Evolutionary conservation across 2,113 vertebrate genomes (phyloP).

Genomic region (Hemibagrus wyckioides): DNA sequence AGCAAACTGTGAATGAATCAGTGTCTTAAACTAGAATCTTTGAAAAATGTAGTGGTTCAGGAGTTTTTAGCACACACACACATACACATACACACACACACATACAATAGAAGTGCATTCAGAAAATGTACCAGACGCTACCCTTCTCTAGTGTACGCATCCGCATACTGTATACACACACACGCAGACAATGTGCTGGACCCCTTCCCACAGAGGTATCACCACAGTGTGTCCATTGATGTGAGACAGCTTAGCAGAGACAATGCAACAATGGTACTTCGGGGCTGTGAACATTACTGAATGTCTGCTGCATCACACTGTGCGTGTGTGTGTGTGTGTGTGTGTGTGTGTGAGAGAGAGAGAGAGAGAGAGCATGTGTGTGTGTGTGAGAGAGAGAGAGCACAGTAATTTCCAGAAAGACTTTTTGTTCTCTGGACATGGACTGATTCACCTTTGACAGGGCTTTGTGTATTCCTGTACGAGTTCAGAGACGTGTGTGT

Average conservation of each 20-base stretch:
- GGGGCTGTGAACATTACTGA: conserved; percentile 24
- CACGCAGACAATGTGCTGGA: conserved; percentile 44
- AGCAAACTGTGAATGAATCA: background rate
- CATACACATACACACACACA: conserved; percentile 6
- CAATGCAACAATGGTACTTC: conserved; percentile 48
- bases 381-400: background rate
- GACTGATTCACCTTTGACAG: conserved; percentile 40
- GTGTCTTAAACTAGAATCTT: background rate
- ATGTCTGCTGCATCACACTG: conserved; percentile 31
- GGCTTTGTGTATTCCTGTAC: background rate
- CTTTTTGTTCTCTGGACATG: conserved; percentile 22
- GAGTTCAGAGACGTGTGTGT: background rate
- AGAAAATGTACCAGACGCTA: conserved; percentile 42
- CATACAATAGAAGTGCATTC: conserved; percentile 16
- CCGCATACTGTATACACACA: conserved; percentile 30
- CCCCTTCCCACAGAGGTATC: conserved; percentile 50
- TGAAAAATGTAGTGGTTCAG: background rate
- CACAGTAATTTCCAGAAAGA: conserved; percentile 42
- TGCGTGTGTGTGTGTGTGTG: conserved; percentile 32
- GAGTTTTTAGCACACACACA: conserved; percentile 10
- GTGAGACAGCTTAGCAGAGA: conserved; percentile 45
- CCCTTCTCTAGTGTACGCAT: conserved; percentile 36
- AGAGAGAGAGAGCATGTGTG: conserved; percentile 14
- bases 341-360: conserved; percentile 12
- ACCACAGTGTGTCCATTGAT: conserved; percentile 52